Conservation (phyloP, 2,888 invertebrate genomes). For the Pegoplata infirma region DNA sequence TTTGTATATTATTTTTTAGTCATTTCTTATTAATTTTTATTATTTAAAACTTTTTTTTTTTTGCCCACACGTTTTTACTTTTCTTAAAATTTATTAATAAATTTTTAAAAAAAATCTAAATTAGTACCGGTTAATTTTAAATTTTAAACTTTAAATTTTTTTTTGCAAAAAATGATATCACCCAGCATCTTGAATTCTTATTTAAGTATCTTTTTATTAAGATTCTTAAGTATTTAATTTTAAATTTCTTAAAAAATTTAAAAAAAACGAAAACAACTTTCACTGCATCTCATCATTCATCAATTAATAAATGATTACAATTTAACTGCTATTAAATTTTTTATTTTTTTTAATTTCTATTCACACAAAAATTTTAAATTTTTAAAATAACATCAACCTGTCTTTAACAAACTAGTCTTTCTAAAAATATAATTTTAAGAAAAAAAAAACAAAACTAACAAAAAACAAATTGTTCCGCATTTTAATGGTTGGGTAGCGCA, state of each 20-base stretch:
- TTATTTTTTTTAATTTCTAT: not conserved
- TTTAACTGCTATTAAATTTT: not conserved
- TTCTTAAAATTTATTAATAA: too few species aligned
- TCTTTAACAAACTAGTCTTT: not conserved
- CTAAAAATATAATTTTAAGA: too few species aligned
- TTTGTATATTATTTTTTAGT: too few species aligned
- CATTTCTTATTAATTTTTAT: too few species aligned
- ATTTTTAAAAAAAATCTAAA: too few species aligned
- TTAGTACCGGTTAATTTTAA: too few species aligned
- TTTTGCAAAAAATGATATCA: not conserved
- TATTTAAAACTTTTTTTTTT: too few species aligned
- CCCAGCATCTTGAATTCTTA: not conserved
- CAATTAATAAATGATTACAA: not conserved
- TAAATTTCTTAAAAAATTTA: not conserved
- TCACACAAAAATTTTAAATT: not conserved
- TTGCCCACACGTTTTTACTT: too few species aligned
- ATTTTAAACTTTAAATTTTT: too few species aligned
- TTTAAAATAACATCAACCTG: not conserved
- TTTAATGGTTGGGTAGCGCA: not conserved
- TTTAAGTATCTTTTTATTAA: too few species aligned
- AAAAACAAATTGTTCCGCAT: slow-evolving; percentile 17
- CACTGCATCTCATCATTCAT: not conserved
- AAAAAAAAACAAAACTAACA: too few species aligned
- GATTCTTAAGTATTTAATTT: too few species aligned
- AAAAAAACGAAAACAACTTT: not conserved